Evolutionary conservation across 2,888 invertebrate genomes (phyloP).

Genomic region (Sclerodermus sp.): DNA sequence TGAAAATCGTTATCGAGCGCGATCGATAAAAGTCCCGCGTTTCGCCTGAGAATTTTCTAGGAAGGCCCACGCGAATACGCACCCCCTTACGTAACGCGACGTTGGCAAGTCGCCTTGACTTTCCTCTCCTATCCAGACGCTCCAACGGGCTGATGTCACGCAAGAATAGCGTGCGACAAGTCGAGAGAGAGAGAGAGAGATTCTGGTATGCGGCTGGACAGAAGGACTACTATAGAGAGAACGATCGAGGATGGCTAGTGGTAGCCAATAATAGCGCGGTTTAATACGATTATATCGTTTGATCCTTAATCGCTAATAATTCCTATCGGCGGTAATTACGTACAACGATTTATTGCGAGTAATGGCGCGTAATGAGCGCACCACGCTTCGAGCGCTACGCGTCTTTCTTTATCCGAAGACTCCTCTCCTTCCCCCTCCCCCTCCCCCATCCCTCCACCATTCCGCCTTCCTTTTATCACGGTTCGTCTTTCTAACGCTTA

Average conservation of each 20-base stretch:
- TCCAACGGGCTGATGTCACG: too few species aligned
- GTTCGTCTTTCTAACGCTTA: too few species aligned
- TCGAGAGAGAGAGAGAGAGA: too few species aligned
- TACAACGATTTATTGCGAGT: conserved; percentile 44
- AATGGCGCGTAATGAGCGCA: conserved; percentile 39
- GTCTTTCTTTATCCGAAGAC: not conserved
- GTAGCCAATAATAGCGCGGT: conserved; percentile 26
- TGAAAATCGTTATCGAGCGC: too few species aligned
- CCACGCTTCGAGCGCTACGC: conserved; percentile 1
- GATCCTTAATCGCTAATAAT: conserved; percentile 46
- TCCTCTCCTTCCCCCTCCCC: not conserved
- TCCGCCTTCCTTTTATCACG: too few species aligned
- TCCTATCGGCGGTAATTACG: conserved; percentile 40
- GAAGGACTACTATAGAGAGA: not conserved
- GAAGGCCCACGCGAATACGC: too few species aligned
- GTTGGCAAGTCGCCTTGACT: not conserved
- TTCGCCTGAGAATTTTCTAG: too few species aligned
- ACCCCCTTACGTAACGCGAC: too few species aligned
- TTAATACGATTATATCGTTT: conserved; percentile 47
- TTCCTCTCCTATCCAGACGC: not conserved
- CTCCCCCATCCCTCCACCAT: too few species aligned
- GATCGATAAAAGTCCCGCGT: too few species aligned
- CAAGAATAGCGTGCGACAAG: too few species aligned
- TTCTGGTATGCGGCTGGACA: not conserved
- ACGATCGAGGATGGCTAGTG: conserved; percentile 18